phyloP scores from a whole-genome alignment of 2,113 vertebrate genomes.

The Oncorhynchus keta region DNA sequence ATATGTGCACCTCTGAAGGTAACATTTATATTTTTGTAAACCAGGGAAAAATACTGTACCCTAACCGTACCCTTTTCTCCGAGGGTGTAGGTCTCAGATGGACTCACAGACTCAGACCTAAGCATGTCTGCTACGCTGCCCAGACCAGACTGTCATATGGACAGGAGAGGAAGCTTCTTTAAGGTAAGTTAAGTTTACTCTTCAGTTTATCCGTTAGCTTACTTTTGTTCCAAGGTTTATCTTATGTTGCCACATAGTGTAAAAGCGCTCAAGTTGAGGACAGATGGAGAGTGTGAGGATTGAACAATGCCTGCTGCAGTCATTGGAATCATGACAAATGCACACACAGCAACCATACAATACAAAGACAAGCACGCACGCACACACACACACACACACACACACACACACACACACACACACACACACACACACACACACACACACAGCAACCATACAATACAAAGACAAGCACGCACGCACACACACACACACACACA shows the following conservation, averaged over 20 bases:
- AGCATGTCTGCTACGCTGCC: constrained; percentile 71
- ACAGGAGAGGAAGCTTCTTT: constrained; percentile 89
- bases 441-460: too few relatives aligned
- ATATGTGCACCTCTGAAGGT: too few relatives aligned
- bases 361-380: not conserved
- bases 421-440: too few relatives aligned
- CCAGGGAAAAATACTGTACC: too few relatives aligned
- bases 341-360: constrained; percentile 10
- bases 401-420: not conserved
- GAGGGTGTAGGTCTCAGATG: constrained; percentile 19
- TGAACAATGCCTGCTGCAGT: constrained; percentile 40
- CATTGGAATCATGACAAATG: constrained; percentile 30
- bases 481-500: too few relatives aligned
- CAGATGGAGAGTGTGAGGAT: constrained; percentile 10
- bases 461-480: too few relatives aligned
- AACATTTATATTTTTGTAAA: too few relatives aligned
- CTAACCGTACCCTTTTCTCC: too few relatives aligned
- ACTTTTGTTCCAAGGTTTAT: not conserved
- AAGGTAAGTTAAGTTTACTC: constrained; percentile 75
- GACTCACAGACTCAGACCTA: constrained; percentile 41
- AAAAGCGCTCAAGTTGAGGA: constrained; percentile 2
- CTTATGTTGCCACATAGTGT: not conserved
- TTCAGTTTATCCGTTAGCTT: not conserved
- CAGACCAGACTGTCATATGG: constrained; percentile 60
- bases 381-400: not conserved